These are phyloP conservation scores for Megaceryle alcyon DNA, from an alignment of 2,797 vertebrate species.

Conservation along the genomic window DNA sequence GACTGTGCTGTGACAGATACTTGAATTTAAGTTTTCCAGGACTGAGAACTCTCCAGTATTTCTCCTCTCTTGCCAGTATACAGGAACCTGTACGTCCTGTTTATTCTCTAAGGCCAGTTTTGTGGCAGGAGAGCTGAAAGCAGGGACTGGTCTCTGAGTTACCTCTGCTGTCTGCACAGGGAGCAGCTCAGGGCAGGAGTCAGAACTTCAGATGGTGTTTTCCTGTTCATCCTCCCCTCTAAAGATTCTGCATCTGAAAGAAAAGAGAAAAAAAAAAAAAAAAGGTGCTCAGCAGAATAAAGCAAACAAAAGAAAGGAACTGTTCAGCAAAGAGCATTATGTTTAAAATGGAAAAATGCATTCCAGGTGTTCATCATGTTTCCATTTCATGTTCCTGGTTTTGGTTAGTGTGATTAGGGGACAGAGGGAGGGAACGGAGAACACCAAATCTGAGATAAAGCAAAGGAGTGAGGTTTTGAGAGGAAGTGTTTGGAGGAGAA, in stretches of 20 bases:
- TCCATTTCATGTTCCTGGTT: not conserved
- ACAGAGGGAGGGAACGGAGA: not conserved
- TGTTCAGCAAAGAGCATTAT: not conserved
- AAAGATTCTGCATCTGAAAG: not conserved
- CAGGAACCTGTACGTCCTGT: rapidly evolving
- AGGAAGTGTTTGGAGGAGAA: not conserved
- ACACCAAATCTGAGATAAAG: not conserved
- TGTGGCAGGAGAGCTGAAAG: not conserved
- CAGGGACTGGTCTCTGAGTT: not conserved
- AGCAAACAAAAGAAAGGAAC: not conserved
- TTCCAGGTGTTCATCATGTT: not conserved
- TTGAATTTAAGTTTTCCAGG: not conserved
- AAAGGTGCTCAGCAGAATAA: not conserved
- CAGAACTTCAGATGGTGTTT: not conserved
- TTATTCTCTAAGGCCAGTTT: not conserved
- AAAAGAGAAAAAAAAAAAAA: not conserved
- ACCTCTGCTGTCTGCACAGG: not conserved
- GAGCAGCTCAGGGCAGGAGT: not conserved
- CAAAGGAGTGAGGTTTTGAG: not conserved
- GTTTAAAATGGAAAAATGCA: not conserved
- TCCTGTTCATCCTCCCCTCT: not conserved
- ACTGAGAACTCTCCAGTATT: not conserved
- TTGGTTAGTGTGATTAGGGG: not conserved
- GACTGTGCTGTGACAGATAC: not conserved
- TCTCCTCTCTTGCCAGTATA: no score